phyloP scores from a whole-genome alignment of 1,140 invertebrate genomes.

The Drosophila rufa region DNA sequence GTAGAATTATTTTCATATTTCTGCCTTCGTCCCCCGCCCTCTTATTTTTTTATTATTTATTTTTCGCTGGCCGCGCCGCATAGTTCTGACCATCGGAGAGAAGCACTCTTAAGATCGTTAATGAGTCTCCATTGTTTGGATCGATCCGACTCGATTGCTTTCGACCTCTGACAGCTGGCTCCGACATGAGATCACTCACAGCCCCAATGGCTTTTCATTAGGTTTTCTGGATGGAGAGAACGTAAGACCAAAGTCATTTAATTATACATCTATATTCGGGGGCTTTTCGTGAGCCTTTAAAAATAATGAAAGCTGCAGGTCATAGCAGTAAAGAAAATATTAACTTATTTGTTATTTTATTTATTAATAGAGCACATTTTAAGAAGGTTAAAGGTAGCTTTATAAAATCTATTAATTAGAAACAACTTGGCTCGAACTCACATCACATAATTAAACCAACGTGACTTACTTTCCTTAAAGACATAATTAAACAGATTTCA shows the following conservation, averaged over 20 bases:
- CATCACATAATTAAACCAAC: not conserved
- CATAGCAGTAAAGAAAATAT: not conserved
- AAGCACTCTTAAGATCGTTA: constrained; percentile 57
- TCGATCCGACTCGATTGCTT: constrained; percentile 47
- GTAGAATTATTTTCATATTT: constrained; percentile 49
- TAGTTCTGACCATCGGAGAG: constrained; percentile 24
- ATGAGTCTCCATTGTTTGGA: constrained; percentile 58
- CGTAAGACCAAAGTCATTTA: constrained; percentile 21
- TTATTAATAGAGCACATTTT: not conserved
- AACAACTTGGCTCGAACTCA: not conserved
- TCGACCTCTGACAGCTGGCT: constrained; percentile 51
- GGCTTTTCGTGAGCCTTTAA: constrained; percentile 33
- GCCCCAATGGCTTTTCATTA: constrained; percentile 44
- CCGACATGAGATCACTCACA: constrained; percentile 46
- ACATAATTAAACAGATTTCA: constrained; percentile 17
- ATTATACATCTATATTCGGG: constrained; percentile 10
- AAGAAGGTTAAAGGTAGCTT: not conserved
- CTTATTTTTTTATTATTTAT: constrained; percentile 48
- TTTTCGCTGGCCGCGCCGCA: constrained; percentile 24
- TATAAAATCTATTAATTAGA: not conserved
- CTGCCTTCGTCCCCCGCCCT: not conserved
- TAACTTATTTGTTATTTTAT: not conserved
- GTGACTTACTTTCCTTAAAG: constrained; percentile 4
- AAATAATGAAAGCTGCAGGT: constrained; percentile 23
- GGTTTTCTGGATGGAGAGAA: constrained; percentile 9